phyloP scores from a whole-genome alignment of 2,797 vertebrate genomes.

The Astyanax mexicanus region DNA sequence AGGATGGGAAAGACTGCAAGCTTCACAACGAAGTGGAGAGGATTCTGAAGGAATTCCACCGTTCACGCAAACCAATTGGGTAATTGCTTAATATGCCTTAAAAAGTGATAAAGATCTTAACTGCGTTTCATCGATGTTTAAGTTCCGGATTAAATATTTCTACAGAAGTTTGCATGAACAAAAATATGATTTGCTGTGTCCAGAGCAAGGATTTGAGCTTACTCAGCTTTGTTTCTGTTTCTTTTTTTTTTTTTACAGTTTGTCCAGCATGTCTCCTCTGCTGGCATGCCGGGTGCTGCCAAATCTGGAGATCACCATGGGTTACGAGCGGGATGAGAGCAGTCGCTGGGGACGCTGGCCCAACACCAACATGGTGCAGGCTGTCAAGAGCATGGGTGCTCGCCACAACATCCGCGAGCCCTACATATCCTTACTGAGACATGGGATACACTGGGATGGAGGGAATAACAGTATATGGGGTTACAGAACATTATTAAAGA shows the following conservation, averaged over 20 bases:
- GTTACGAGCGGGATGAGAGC: slow-evolving; percentile 75
- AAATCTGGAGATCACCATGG: slow-evolving; percentile 78
- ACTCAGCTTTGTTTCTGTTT: background rate
- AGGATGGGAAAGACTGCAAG: slow-evolving; percentile 81
- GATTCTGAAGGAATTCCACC: slow-evolving; percentile 79
- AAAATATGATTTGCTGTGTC: too few relatives aligned
- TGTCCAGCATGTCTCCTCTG: slow-evolving; percentile 78
- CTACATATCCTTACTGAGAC: slow-evolving; percentile 75
- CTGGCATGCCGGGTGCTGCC: slow-evolving; percentile 77
- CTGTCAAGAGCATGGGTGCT: slow-evolving; percentile 78
- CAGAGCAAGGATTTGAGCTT: background rate
- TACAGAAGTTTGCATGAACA: too few relatives aligned
- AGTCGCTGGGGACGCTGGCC: slow-evolving; percentile 79
- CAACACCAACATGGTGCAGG: slow-evolving; percentile 76
- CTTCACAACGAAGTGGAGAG: slow-evolving; percentile 74
- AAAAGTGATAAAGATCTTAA: background rate
- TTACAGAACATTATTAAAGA: too few relatives aligned
- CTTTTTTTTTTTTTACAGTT: slow-evolving; percentile 51
- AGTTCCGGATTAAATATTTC: too few relatives aligned
- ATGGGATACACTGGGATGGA: background rate
- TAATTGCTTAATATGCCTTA: slow-evolving; percentile 46
- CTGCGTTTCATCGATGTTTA: too few relatives aligned
- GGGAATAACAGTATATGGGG: background rate
- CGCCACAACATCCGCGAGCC: slow-evolving; percentile 73
- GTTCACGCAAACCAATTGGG: slow-evolving; percentile 78